Conservation (phyloP, 1,140 invertebrate genomes). For the Euwallacea fornicatus region DNA sequence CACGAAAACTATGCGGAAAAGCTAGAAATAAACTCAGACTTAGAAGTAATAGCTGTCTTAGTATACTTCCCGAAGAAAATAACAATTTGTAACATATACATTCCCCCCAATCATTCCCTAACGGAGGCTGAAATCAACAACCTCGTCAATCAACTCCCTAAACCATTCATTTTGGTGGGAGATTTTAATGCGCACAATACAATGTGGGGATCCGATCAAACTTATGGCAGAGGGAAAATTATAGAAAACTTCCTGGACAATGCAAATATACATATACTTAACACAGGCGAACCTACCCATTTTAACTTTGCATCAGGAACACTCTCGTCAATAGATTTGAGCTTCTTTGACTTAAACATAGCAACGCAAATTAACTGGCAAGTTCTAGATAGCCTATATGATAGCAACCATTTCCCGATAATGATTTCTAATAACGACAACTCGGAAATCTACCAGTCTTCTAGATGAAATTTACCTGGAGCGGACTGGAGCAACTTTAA, state of each 20-base stretch:
- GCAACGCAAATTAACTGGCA: not conserved
- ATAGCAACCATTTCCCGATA: not conserved
- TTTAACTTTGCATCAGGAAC: not conserved
- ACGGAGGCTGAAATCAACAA: not conserved
- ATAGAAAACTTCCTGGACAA: not conserved
- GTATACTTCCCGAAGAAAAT: no score
- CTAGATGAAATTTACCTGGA: not conserved
- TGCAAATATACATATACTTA: not conserved
- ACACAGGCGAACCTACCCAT: not conserved
- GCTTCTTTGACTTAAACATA: not conserved
- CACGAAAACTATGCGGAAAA: no score
- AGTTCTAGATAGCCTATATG: not conserved
- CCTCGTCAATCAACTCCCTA: not conserved
- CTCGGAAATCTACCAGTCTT: not conserved
- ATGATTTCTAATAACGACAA: not conserved
- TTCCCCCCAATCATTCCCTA: not conserved
- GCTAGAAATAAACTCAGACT: no score
- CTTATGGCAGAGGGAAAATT: not conserved
- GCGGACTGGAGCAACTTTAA: not conserved
- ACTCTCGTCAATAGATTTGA: not conserved
- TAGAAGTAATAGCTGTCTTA: no score
- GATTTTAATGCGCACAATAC: slow-evolving; percentile 1
- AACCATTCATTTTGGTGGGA: not conserved
- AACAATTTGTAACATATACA: no score
- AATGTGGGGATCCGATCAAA: not conserved